A percentile compares a stretch with the other conserved stretches of the same genome.
Conservation (phyloP, 2,113 vertebrate genomes). For the Garra rufa region DNA sequence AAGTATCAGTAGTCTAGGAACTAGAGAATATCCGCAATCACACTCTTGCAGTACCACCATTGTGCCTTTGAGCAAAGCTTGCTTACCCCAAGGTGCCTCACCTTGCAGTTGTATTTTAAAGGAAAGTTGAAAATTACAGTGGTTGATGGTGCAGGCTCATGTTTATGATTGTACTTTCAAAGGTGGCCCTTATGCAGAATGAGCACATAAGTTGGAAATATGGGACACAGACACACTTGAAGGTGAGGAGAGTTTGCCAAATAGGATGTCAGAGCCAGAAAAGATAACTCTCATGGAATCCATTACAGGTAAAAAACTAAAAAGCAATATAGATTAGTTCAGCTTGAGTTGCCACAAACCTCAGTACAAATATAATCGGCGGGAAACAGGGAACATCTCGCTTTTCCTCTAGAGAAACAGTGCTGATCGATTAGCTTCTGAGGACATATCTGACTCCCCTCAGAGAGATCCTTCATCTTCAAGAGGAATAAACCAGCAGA, state of each 20-base stretch:
- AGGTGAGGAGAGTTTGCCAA: neutral
- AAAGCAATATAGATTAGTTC: conserved; percentile 56
- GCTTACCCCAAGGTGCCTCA: neutral
- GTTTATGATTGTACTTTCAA: neutral
- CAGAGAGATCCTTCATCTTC: conserved; percentile 40
- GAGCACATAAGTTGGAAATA: neutral
- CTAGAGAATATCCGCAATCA: neutral
- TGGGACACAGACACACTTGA: neutral
- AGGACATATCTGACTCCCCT: conserved; percentile 32
- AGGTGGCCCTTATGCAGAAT: neutral
- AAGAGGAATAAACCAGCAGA: neutral
- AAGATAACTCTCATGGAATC: conserved; percentile 55
- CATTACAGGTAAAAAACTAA: conserved; percentile 58
- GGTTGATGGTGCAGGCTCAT: neutral
- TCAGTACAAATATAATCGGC: conserved; percentile 51
- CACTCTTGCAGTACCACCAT: neutral
- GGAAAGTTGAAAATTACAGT: neutral
- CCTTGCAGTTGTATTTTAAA: neutral
- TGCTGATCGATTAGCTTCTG: conserved; percentile 58
- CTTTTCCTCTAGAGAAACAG: conserved; percentile 32
- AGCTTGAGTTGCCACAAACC: conserved; percentile 52
- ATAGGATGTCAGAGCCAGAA: conserved; percentile 51
- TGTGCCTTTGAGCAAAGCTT: neutral
- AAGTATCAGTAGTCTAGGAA: neutral
- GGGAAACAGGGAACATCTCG: conserved; percentile 48